Evolutionary conservation across 1,140 invertebrate genomes (phyloP).

Genomic region (Drosophila chauvacae): DNA sequence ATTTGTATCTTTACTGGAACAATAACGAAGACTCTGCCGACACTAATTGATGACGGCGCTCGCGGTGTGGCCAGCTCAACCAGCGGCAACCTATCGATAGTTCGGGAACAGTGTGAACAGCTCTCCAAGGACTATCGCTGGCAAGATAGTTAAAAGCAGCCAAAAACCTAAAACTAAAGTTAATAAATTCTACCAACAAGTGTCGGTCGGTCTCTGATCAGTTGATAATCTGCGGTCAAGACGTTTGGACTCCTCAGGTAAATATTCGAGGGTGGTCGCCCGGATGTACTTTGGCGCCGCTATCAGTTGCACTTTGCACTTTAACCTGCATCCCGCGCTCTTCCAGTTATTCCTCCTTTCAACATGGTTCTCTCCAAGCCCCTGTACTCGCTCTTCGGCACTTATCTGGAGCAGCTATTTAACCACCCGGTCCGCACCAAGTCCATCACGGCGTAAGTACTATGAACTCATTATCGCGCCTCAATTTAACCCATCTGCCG

Average conservation of each 20-base stretch:
- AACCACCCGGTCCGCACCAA: conserved; percentile 89
- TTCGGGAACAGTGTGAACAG: conserved; percentile 1
- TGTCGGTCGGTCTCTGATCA: conserved; percentile 36
- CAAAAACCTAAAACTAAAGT: conserved; percentile 11
- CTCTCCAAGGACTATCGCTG: too few species aligned
- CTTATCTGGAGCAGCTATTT: conserved; percentile 89
- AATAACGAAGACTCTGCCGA: conserved; percentile 20
- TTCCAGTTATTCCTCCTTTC: conserved; percentile 1
- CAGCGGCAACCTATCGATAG: neutral
- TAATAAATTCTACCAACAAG: conserved; percentile 37
- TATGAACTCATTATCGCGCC: conserved; percentile 1
- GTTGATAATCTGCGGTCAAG: conserved; percentile 32
- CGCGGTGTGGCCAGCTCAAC: conserved; percentile 6
- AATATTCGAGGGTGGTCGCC: conserved; percentile 13
- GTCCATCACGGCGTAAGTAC: conserved; percentile 89
- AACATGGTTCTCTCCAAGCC: conserved; percentile 90
- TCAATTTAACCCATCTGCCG: neutral
- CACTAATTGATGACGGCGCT: neutral
- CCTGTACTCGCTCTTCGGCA: conserved; percentile 87
- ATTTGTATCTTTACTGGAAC: neutral
- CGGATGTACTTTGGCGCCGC: neutral
- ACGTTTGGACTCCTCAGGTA: conserved; percentile 20
- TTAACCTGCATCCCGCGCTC: conserved; percentile 41
- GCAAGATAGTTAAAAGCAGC: neutral
- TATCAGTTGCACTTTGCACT: conserved; percentile 76